Base-by-base conservation (phyloP, 2,113 vertebrate genomes). In the Turdus rufiventris region DNA sequence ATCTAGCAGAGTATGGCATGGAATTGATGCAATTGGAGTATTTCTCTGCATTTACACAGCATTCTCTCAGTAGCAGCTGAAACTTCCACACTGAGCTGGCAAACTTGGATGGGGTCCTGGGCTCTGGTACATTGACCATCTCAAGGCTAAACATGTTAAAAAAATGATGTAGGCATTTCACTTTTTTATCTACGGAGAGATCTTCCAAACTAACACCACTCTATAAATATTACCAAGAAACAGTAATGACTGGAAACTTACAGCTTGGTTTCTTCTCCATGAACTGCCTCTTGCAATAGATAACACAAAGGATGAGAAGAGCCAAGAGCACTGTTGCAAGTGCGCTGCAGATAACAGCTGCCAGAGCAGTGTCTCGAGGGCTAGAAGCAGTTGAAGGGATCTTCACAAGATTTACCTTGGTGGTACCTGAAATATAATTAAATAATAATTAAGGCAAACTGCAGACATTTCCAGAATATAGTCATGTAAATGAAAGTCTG, bases 251-350 rank as follows among this genome's bases (percentile, higher is more conserved):
- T 47, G 33, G 26, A 81, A 74, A 97, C 98, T 98, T 93, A 99
- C 99, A 99, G 65, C 98, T 98, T 95, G 99, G 98, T 60, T 99
- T 99, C 95, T 99, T 99, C 97, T 99, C 99, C 98, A 99, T 98
- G 75, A 99, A 98, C 95, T 99, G 99, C 53, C 99, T 98, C 97
- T 99, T 99, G 93, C 99, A 99, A 85, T 99, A 99, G 97, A 99
- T 99, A 93, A 98, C 97, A 13, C 99, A 99, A n/a, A 99, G 98
- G 86, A 99, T 98, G 51, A 99, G 98, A 60, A 99, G 98, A 57
- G 99, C 99, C 72, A 99, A 97, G 76, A 99, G 98, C 50, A 99
- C 99, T 0, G 99, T 99, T 17, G 99, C 98, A 95, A 99, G 97
- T 6, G 99, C 99, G 8, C 99, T 99, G 97, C 99, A 99, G 97